Conservation (phyloP, 1,140 invertebrate species). For the Ips typographus region DNA sequence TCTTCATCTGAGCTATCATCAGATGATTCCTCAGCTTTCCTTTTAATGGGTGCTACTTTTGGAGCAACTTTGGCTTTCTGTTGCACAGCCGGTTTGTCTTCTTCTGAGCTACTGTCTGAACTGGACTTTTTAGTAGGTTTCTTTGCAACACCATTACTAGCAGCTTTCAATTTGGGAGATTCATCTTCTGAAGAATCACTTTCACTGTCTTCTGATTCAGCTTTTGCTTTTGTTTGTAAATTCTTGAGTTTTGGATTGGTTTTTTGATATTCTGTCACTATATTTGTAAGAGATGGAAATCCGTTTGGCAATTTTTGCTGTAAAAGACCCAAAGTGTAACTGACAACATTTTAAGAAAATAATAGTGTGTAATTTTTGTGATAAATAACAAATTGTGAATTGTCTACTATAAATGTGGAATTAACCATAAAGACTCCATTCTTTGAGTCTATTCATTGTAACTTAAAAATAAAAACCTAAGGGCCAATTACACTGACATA, state of each 20-base stretch:
- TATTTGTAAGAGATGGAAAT: conserved; percentile 38
- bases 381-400: too few species aligned
- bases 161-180: conserved; percentile 24
- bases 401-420: not conserved
- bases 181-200: conserved; percentile 43
- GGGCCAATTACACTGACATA: too few species aligned
- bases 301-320: conserved; percentile 32
- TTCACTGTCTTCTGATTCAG: conserved; percentile 33
- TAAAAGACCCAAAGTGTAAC: conserved; percentile 8
- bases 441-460: too few species aligned
- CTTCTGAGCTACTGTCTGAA: conserved; percentile 39
- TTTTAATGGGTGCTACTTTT: conserved; percentile 38
- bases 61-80: conserved; percentile 8
- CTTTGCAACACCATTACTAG: conserved; percentile 16
- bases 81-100: conserved; percentile 33
- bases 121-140: conserved; percentile 28
- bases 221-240: conserved; percentile 35
- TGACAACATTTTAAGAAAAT: too few species aligned
- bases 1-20: conserved; percentile 35
- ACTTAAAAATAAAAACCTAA: too few species aligned
- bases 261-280: conserved; percentile 41
- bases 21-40: conserved; percentile 16
- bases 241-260: conserved; percentile 29
- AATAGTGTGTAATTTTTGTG: too few species aligned
- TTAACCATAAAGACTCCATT: not conserved